Evolutionary conservation across 2,888 invertebrate species (phyloP).

Genomic region (Invenusta paracnida): DNA sequence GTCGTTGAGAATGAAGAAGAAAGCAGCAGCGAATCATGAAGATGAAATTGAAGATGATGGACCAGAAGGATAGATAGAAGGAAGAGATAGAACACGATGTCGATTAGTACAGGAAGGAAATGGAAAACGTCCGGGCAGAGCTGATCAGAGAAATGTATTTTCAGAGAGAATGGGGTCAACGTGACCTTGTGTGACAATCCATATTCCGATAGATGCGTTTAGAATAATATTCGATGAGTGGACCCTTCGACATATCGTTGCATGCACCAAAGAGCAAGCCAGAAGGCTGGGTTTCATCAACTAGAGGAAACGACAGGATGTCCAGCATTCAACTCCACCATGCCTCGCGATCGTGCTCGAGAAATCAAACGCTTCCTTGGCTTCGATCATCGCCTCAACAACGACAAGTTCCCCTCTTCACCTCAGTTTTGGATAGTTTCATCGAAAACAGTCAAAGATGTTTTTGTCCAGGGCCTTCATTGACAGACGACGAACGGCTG

Average conservation of each 20-base stretch:
- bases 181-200: neutral
- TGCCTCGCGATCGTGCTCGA: slow-evolving; percentile 8
- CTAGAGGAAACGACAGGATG: slow-evolving; percentile 4
- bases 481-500: slow-evolving; percentile 41
- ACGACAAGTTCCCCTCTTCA: slow-evolving; percentile 12
- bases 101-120: neutral
- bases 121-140: neutral
- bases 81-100: neutral
- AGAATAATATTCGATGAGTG: slow-evolving; percentile 9
- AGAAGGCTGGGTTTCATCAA: neutral
- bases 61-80: neutral
- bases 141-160: neutral
- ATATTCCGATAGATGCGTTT: neutral
- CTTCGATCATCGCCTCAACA: slow-evolving; percentile 5
- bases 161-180: neutral
- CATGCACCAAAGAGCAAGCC: neutral
- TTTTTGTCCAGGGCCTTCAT: neutral
- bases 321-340: neutral
- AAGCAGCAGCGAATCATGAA: neutral
- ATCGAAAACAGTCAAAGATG: slow-evolving; percentile 6
- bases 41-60: slow-evolving; percentile 14
- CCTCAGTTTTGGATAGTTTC: slow-evolving; percentile 28
- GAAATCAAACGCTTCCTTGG: neutral
- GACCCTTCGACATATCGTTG: slow-evolving; percentile 8
- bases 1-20: neutral